Conservation (phyloP, 1,140 invertebrate genomes). For the Neodiprion lecontei region DNA sequence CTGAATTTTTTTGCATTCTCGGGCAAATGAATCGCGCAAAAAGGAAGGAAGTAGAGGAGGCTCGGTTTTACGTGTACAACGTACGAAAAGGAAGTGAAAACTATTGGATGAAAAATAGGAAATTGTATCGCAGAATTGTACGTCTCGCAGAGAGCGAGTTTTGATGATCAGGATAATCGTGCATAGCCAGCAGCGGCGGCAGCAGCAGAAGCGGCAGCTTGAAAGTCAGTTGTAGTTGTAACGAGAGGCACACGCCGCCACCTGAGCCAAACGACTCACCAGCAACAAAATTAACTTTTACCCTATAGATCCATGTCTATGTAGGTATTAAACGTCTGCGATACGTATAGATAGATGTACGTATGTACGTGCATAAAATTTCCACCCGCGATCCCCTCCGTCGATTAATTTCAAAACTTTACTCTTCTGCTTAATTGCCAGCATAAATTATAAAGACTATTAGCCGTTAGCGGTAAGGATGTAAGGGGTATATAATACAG, state of each 20-base stretch:
- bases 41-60: no score
- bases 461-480: no score
- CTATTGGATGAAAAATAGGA: no score
- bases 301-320: slow-evolving; percentile 7
- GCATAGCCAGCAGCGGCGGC: neutral
- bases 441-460: slow-evolving; percentile 51
- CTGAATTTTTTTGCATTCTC: no score
- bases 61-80: no score
- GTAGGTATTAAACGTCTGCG: no score
- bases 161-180: neutral
- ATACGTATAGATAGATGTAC: no score
- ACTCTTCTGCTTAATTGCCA: slow-evolving; percentile 49
- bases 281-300: slow-evolving; percentile 59
- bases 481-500: no score
- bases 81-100: no score
- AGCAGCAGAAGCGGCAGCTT: neutral
- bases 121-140: no score
- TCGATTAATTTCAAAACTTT: slow-evolving; percentile 57
- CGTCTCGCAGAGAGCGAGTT: neutral
- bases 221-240: neutral
- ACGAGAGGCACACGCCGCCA: slow-evolving; percentile 36
- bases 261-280: slow-evolving; percentile 52
- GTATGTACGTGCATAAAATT: slow-evolving; percentile 35
- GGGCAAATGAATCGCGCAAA: no score
- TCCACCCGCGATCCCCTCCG: slow-evolving; percentile 24